Evolutionary conservation across 2,797 vertebrate genomes (phyloP), one percentile per base, ranked within the genome.

Genomic region (Mus caroli): DNA sequence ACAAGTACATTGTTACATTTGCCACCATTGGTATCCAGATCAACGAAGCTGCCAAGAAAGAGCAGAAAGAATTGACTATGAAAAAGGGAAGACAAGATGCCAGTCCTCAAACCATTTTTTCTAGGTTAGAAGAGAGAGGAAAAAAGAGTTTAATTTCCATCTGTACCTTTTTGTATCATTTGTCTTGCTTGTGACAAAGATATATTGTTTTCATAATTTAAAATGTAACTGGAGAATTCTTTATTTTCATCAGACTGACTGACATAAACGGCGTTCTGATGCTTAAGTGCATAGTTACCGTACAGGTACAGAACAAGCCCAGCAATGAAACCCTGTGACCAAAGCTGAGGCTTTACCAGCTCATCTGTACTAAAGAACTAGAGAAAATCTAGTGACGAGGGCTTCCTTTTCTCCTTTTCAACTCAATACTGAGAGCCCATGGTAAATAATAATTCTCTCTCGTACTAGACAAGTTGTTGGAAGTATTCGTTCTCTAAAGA

Each of bases 151-250:
- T 87, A 60, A 90, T 92, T 92, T 67, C 56, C 50, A 28, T 0
- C 5, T 80, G 24, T 67, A 71, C 12, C 13, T 86, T 88, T 80
- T 15, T n/a, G 8, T 13, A 71, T 62, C 24, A 90, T 75, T 85
- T 96, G 52, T 88, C 73, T 93, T 79, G 3, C 37, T 82, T 82
- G 62, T 58, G 50, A 94, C 73, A 94, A 75, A 96, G 12, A 96
- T 37, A 62, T 9, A 54, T 56, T 73, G 10, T n/a, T 79, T 94
- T 90, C 62, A 88, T 64, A 71, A 73, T 22, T 22, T 73, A 88
- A 96, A 52, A 20, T 90, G 6, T 75, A 87, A 5, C 56, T 86
- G 37, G 26, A 43, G 80, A 93, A 85, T 46, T n/a, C 84, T 26
- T 95, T 22, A 87, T 37, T 79, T 94, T 22, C 79, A 92, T 12